Conservation (phyloP, 1,140 invertebrate species). For the Lordiphosa clarofinis region DNA sequence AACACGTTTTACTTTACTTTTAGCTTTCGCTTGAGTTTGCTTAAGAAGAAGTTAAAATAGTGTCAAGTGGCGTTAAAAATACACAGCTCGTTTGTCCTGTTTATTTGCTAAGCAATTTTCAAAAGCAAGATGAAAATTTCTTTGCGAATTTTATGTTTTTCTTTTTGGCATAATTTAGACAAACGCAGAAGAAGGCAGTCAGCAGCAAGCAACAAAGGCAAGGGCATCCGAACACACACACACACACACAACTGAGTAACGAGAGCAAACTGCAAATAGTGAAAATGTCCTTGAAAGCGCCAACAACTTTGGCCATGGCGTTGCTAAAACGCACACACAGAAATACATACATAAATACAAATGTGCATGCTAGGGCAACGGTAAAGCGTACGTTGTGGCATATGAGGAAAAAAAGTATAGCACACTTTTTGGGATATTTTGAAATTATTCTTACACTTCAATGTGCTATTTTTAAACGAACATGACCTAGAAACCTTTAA, state of each 20-base stretch:
- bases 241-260: conserved; percentile 14
- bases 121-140: conserved; percentile 25
- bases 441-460: too few relatives aligned
- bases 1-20: too few relatives aligned
- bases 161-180: conserved; percentile 27
- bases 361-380: conserved; percentile 9
- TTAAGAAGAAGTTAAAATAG: conserved; percentile 14
- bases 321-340: neutral
- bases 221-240: conserved; percentile 41
- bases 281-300: conserved; percentile 68
- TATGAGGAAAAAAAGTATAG: too few relatives aligned
- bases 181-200: conserved; percentile 12
- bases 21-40: too few relatives aligned
- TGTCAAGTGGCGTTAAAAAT: conserved; percentile 48
- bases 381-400: too few relatives aligned
- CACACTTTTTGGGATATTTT: too few relatives aligned
- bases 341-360: too few relatives aligned
- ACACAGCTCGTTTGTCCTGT: conserved; percentile 37
- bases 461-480: too few relatives aligned
- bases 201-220: conserved; percentile 39
- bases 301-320: conserved; percentile 62
- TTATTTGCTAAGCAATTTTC: conserved; percentile 59
- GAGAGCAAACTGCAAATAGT: conserved; percentile 54
- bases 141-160: conserved; percentile 7
- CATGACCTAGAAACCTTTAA: too few relatives aligned